These are phyloP conservation scores for Pterocles burchelli DNA, from an alignment of 2,113 vertebrate species.

Conservation along the genomic window DNA sequence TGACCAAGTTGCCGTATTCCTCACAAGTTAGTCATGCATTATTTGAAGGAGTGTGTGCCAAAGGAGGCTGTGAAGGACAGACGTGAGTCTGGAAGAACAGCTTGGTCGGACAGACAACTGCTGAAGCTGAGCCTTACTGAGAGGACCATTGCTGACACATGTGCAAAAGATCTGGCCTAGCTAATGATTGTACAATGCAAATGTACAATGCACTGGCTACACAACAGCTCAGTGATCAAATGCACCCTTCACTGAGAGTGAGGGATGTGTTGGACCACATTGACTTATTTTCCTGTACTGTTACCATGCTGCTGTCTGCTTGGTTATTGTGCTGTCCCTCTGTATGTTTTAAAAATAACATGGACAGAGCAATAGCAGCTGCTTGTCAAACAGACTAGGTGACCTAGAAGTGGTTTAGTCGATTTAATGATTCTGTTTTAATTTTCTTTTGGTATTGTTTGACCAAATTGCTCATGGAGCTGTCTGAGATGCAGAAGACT, in stretches of 20 bases:
- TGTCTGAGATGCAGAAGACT: neutral
- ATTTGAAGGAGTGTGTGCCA: neutral
- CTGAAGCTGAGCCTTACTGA: neutral
- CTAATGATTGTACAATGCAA: neutral
- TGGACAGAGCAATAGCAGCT: neutral
- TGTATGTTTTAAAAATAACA: neutral
- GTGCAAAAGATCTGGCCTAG: neutral
- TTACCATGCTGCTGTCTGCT: neutral
- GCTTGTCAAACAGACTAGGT: neutral
- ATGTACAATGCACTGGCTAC: neutral
- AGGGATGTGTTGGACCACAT: neutral
- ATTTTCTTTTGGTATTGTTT: neutral
- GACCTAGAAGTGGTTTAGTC: neutral
- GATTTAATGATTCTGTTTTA: neutral
- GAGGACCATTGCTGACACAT: neutral
- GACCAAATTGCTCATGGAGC: neutral
- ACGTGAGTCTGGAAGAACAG: neutral
- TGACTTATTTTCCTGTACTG: neutral
- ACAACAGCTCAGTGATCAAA: neutral
- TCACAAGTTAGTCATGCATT: neutral
- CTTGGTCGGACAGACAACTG: neutral
- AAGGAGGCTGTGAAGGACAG: neutral
- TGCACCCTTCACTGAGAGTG: neutral
- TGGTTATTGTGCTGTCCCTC: neutral
- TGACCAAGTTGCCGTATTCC: neutral